These are phyloP conservation scores for Hypomecis atomaria DNA, from an alignment of 2,888 invertebrate species.

Conservation along the genomic window DNA sequence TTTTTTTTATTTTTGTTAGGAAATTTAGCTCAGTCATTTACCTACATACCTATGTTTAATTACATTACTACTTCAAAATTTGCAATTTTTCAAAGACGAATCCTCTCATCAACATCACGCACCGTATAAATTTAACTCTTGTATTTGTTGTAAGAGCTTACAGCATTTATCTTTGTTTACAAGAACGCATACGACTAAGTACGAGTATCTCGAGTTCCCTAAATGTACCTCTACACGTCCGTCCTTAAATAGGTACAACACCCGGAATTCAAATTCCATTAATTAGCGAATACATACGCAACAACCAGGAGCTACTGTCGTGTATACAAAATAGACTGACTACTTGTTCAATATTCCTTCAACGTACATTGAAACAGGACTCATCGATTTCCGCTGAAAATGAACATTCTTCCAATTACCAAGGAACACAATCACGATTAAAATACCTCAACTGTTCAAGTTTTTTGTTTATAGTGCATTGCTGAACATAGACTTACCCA, in stretches of 20 bases:
- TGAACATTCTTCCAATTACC: slow-evolving; percentile 40
- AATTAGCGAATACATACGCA: slow-evolving; percentile 51
- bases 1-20: too few relatives aligned
- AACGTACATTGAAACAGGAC: slow-evolving; percentile 63
- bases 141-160: too few relatives aligned
- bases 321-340: slow-evolving; percentile 28
- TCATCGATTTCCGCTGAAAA: slow-evolving; percentile 70
- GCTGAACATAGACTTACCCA: too few relatives aligned
- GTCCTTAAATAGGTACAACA: slow-evolving; percentile 31
- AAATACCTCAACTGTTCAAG: slow-evolving; percentile 4
- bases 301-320: slow-evolving; percentile 37
- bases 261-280: slow-evolving; percentile 57
- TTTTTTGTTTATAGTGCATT: too few relatives aligned
- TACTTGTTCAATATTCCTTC: slow-evolving; percentile 31
- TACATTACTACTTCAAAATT: too few relatives aligned
- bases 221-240: slow-evolving; percentile 26
- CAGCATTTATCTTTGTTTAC: too few relatives aligned
- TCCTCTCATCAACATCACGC: too few relatives aligned
- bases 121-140: too few relatives aligned
- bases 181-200: too few relatives aligned
- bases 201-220: not conserved
- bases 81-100: too few relatives aligned
- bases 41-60: too few relatives aligned
- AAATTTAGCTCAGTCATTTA: too few relatives aligned
- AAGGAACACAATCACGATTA: slow-evolving; percentile 21